Evolutionary conservation across 2,113 vertebrate genomes (phyloP).

Genomic region (Saccopteryx bilineata): DNA sequence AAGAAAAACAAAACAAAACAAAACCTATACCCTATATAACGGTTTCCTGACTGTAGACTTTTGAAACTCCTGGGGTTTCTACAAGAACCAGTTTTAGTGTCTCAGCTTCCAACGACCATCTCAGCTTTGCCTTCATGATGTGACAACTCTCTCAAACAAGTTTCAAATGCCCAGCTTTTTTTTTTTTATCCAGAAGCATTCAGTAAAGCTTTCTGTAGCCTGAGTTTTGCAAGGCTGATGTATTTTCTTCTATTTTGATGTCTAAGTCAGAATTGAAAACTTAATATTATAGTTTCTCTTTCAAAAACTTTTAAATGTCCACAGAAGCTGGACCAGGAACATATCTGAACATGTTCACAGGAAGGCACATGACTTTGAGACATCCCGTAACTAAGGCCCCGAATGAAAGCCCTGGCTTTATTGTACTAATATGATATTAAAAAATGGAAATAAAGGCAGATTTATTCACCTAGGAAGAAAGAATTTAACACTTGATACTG

Average conservation of each 20-base stretch:
- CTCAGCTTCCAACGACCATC: neutral
- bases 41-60: neutral
- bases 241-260: neutral
- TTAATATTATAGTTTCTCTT: neutral
- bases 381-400: neutral
- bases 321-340: neutral
- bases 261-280: neutral
- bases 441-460: neutral
- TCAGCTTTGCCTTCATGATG: neutral
- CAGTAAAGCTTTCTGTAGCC: neutral
- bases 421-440: neutral
- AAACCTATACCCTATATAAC: neutral
- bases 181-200: neutral
- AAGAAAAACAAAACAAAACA: neutral
- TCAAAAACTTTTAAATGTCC: neutral
- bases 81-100: neutral
- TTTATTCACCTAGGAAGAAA: neutral
- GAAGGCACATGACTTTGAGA: neutral
- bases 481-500: neutral
- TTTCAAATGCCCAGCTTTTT: neutral
- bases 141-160: neutral
- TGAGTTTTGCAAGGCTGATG: neutral
- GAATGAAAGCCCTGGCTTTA: neutral
- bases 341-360: neutral
- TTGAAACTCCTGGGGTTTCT: neutral